Conservation (phyloP, 2,113 vertebrate genomes). For the Nycticorax nycticorax region DNA sequence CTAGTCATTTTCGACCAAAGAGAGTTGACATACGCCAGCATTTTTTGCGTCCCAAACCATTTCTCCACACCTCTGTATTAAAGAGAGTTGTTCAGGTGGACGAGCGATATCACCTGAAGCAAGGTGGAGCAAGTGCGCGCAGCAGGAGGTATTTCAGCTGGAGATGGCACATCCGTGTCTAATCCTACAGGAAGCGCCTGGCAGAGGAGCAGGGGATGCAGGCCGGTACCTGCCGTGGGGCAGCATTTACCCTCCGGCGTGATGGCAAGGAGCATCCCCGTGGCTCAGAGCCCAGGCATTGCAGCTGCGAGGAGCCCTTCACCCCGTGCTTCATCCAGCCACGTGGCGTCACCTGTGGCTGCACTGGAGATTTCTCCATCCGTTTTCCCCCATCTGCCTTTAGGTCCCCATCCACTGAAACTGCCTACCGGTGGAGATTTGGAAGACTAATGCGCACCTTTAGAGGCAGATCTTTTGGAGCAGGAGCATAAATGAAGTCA, state of each 20-base stretch:
- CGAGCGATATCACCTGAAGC: not conserved
- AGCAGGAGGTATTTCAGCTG: not conserved
- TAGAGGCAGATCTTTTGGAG: not conserved
- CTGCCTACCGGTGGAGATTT: not conserved
- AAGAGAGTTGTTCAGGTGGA: not conserved
- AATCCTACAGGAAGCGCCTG: not conserved
- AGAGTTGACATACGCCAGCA: not conserved
- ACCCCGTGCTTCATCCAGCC: not conserved
- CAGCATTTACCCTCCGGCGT: not conserved
- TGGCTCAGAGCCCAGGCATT: not conserved
- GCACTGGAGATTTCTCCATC: not conserved
- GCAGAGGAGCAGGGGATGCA: not conserved
- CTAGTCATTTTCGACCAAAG: not conserved
- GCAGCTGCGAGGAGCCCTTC: not conserved
- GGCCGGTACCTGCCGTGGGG: fast-evolving
- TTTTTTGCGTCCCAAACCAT: not conserved
- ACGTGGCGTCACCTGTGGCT: too few relatives aligned
- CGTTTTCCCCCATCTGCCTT: not conserved
- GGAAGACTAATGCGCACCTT: not conserved
- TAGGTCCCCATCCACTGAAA: not conserved
- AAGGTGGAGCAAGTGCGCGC: not conserved
- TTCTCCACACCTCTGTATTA: not conserved
- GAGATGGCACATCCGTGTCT: too few relatives aligned
- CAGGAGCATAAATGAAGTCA: not conserved
- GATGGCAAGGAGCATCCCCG: not conserved